Conservation (phyloP, 1,140 invertebrate species). For the Microvelia longipes region DNA sequence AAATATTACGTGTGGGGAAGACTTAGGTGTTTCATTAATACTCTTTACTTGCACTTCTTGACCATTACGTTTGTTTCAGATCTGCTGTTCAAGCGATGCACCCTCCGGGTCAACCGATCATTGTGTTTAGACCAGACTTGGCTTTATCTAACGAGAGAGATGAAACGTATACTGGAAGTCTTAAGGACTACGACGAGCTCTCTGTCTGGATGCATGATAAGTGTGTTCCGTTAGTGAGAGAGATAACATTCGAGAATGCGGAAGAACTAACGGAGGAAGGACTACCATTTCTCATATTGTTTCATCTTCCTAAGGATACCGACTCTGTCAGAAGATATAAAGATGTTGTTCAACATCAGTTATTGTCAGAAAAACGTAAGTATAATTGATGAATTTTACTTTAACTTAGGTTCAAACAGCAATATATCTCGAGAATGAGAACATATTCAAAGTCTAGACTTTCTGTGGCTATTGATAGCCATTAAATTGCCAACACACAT, state of each 20-base stretch:
- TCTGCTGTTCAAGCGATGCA: constrained; percentile 56
- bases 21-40: no score
- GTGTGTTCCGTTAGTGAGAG: constrained; percentile 73
- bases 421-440: no score
- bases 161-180: constrained; percentile 58
- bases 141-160: constrained; percentile 61
- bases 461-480: no score
- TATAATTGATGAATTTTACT: no score
- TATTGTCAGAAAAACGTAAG: constrained; percentile 83
- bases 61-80: no score
- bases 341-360: constrained; percentile 57
- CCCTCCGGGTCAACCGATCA: constrained; percentile 57
- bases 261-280: constrained; percentile 98
- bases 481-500: no score
- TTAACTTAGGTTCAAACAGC: no score
- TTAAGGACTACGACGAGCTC: constrained; percentile 54
- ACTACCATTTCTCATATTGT: constrained; percentile 94
- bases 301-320: constrained; percentile 75
- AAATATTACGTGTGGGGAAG: no score
- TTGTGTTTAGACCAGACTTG: constrained; percentile 65
- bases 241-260: constrained; percentile 98
- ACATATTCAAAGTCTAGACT: no score
- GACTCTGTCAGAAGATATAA: constrained; percentile 76
- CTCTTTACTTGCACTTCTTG: no score
- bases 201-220: constrained; percentile 47